Conservation (phyloP, 2,113 vertebrate species). For the Speoplatyrhinus poulsoni region DNA sequence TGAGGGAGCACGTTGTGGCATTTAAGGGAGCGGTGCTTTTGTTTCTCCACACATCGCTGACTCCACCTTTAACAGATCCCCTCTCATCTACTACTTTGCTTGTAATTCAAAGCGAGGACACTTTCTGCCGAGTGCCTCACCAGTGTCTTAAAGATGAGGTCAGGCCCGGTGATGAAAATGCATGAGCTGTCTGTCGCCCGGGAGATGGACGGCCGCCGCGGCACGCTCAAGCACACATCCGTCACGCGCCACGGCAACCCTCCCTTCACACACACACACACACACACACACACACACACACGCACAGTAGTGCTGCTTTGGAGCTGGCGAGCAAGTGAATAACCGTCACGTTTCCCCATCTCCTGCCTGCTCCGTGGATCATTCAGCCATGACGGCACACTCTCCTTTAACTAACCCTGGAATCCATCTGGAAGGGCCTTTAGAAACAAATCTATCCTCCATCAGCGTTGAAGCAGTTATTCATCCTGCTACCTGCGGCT, state of each 20-base stretch:
- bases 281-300: too few species aligned
- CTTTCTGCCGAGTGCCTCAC: slow-evolving; percentile 29
- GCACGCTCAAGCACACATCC: slow-evolving; percentile 47
- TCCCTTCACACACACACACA: too few species aligned
- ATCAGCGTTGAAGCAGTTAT: slow-evolving; percentile 11
- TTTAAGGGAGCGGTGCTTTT: too few species aligned
- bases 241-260: slow-evolving; percentile 45
- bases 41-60: too few species aligned
- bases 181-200: slow-evolving; percentile 48
- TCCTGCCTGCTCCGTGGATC: slow-evolving; percentile 22
- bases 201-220: slow-evolving; percentile 50
- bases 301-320: slow-evolving; percentile 37
- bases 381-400: slow-evolving; percentile 23
- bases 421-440: not conserved
- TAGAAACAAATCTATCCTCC: not conserved
- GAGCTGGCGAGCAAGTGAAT: slow-evolving; percentile 48
- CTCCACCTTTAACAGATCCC: not conserved
- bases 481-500: not conserved
- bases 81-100: not conserved
- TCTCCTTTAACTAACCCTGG: slow-evolving; percentile 21
- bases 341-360: slow-evolving; percentile 49
- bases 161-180: slow-evolving; percentile 56
- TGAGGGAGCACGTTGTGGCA: too few species aligned
- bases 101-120: slow-evolving; percentile 15
- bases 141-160: slow-evolving; percentile 52